These are phyloP conservation scores for Timema cristinae DNA, from an alignment of 2,888 invertebrate genomes.

Conservation along the genomic window DNA sequence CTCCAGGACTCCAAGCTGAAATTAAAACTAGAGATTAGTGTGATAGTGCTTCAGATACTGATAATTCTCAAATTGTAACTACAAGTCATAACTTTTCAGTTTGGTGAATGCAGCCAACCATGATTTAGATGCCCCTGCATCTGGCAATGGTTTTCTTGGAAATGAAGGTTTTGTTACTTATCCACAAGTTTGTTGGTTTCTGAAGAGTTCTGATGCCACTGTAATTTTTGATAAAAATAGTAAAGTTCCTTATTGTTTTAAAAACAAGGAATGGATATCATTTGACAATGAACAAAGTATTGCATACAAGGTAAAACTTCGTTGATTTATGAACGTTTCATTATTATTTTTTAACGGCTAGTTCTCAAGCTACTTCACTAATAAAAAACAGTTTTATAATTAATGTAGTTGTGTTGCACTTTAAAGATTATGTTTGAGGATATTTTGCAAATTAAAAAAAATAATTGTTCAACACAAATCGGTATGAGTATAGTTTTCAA, in stretches of 20 bases:
- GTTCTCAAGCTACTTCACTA: no score
- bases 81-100: slow-evolving; percentile 40
- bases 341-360: no score
- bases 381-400: no score
- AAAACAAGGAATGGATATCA: slow-evolving; percentile 73
- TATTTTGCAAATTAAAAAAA: no score
- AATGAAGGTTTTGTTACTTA: slow-evolving; percentile 65
- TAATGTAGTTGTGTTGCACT: no score
- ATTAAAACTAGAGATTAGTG: no score
- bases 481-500: no score
- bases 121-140: slow-evolving; percentile 65
- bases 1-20: no score
- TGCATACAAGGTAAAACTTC: slow-evolving; percentile 55
- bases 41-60: no score
- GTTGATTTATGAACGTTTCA: not conserved
- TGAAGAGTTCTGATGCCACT: slow-evolving; percentile 48
- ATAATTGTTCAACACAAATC: no score
- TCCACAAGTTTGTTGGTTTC: slow-evolving; percentile 64
- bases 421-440: no score
- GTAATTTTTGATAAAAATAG: slow-evolving; percentile 62
- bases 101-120: slow-evolving; percentile 65
- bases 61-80: no score
- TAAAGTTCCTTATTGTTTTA: slow-evolving; percentile 72
- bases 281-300: slow-evolving; percentile 72
- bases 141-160: slow-evolving; percentile 65